phyloP scores from a whole-genome alignment of 2,113 vertebrate genomes.

The Psilopogon haemacephalus region DNA sequence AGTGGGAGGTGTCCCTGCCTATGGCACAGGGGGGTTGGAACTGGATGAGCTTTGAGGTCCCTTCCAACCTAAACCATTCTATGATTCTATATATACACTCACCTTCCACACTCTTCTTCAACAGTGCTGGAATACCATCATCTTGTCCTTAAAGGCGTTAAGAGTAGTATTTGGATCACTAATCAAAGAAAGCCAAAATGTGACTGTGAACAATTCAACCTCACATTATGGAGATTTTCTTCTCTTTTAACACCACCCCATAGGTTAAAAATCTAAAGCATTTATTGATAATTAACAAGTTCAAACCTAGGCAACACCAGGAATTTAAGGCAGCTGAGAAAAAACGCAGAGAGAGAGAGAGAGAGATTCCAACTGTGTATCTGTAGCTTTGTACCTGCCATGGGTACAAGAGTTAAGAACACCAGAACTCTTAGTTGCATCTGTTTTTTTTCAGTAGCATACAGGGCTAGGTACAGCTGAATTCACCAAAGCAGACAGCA shows the following conservation, averaged over 20 bases:
- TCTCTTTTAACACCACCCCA: neutral
- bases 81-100: no score
- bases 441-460: neutral
- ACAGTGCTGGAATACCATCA: rapidly evolving
- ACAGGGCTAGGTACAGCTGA: neutral
- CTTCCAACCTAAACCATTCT: no score
- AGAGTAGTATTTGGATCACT: neutral
- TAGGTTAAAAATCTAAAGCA: neutral
- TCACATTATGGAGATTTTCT: neutral
- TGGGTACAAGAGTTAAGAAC: neutral
- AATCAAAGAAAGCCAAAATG: neutral
- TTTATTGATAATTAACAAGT: neutral
- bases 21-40: no score
- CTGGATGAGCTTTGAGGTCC: no score
- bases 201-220: neutral
- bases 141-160: neutral
- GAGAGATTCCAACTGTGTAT: neutral
- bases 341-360: neutral
- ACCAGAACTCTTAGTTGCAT: neutral
- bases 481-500: neutral
- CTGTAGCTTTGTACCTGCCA: neutral
- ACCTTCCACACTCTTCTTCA: rapidly evolving
- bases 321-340: neutral
- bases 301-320: neutral
- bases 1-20: no score